Percentiles rank a stretch among this genome's conserved stretches.
Evolutionary conservation across 2,888 invertebrate genomes (phyloP).

Genomic region (Orthosia cruda): DNA sequence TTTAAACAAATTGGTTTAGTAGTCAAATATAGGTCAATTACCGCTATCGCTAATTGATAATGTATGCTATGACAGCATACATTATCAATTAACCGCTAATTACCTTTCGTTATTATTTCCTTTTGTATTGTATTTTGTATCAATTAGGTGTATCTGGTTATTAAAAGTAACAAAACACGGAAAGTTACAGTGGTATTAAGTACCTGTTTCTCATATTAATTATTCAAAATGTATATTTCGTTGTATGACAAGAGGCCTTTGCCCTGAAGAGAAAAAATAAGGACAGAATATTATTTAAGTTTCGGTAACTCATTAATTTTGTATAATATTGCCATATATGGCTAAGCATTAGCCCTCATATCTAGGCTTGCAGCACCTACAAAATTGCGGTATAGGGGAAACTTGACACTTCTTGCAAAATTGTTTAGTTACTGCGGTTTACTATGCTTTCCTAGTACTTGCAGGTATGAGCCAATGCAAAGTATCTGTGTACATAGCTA

Average conservation of each 20-base stretch:
- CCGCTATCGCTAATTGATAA: conserved; percentile 14
- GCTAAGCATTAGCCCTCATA: background rate
- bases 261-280: background rate
- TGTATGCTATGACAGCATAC: conserved; percentile 8
- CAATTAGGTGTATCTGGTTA: conserved; percentile 12
- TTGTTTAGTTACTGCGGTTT: conserved; percentile 35
- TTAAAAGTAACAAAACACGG: conserved; percentile 5
- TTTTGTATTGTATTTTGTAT: conserved; percentile 30
- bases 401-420: conserved; percentile 33
- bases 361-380: background rate
- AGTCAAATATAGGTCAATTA: conserved; percentile 38
- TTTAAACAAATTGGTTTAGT: conserved; percentile 6
- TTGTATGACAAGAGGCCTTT: background rate
- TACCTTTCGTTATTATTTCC: conserved; percentile 45
- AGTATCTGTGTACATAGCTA: conserved; percentile 9
- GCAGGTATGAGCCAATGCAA: conserved; percentile 25
- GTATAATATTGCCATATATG: too few relatives aligned
- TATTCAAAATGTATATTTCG: background rate
- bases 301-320: background rate
- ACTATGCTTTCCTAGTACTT: conserved; percentile 50
- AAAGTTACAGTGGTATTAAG: conserved; percentile 4
- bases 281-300: background rate
- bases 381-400: conserved; percentile 9
- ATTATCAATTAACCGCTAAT: conserved; percentile 38
- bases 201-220: background rate